Conservation (phyloP, 2,797 vertebrate species). For the Gorsachius magnificus region DNA sequence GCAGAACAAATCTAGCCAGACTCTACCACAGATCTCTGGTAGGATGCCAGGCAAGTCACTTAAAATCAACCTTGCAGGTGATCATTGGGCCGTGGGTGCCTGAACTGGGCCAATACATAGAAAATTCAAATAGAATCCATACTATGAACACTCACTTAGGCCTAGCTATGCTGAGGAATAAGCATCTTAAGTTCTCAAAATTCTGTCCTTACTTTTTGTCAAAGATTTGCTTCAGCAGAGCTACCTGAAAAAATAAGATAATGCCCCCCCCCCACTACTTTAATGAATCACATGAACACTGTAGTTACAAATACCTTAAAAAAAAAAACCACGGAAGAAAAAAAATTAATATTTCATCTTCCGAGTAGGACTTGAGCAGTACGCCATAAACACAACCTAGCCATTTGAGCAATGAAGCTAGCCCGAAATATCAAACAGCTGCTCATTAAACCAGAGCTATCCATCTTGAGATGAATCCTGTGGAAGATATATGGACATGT, state of each 20-base stretch:
- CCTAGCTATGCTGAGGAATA: neutral
- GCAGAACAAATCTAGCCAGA: slow-evolving; percentile 9
- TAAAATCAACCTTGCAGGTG: neutral
- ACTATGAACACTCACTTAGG: neutral
- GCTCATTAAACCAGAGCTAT: neutral
- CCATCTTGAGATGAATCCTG: neutral
- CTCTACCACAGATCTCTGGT: neutral
- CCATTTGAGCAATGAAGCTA: neutral
- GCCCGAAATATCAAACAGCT: neutral
- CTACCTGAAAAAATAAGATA: neutral
- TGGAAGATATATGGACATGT: neutral
- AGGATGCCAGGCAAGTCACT: neutral
- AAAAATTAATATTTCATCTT: neutral
- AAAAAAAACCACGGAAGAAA: neutral
- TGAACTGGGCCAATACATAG: neutral
- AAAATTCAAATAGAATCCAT: neutral
- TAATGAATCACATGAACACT: neutral
- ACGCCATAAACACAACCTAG: neutral
- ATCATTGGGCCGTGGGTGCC: neutral
- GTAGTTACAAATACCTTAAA: neutral
- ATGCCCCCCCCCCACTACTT: fast-evolving
- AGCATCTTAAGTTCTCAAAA: neutral
- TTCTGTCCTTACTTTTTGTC: neutral
- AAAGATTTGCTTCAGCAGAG: neutral
- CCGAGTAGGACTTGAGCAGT: neutral